Evolutionary conservation across 2,113 vertebrate genomes (phyloP), one percentile per base, ranked within the genome.

Genomic region (Rhinolophus ferrumequinum): DNA sequence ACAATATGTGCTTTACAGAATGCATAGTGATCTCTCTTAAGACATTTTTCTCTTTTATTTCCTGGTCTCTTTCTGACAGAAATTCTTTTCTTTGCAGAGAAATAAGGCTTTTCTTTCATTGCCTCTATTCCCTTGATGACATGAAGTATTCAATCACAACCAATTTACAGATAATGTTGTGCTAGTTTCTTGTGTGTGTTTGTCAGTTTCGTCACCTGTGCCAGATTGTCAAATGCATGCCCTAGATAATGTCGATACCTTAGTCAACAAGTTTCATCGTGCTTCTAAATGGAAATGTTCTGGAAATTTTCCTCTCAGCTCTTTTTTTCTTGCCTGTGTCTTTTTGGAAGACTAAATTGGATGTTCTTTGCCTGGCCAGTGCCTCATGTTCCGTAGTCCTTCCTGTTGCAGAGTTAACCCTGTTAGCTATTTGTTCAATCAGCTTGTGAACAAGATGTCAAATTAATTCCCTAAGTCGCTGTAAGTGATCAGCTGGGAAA

Each of bases 1-100:
- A 97, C 92, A 97, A 95, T 94, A 58, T 93, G 95, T 64, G 85
- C 96, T 97, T 98, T 15, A 15, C 56, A 94, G 70, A 98, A 98
- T 97, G 98, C 97, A 0, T 86, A 96, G 88, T 87, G 98, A 95
- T 98, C 98, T 80, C 95, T 97, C 96, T 94, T 38, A 94, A 98
- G 97, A 97, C 96, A 95, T 98, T 98, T 97, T 97, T 96, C 88
- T 98, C 98, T 89, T 98, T 98, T 97, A 93, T 83, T 98, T 94
- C 87, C 87, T 14, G 22, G 76, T 83, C 96, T 15, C 30, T 96
- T 96, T 96, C 94, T 97, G 95, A 98, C 96, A 97, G 96, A 73
- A 98, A 79, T 91, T 83, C 86, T 96, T 97, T 93, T 98, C 94
- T 96, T 96, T 89, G 58, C 50, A 89, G 73, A 95, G 95, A 94